A percentile compares a stretch with the other conserved stretches of the same genome.
These are phyloP conservation scores for Gibbula magus DNA, from an alignment of 2,888 invertebrate species.

Conservation along the genomic window DNA sequence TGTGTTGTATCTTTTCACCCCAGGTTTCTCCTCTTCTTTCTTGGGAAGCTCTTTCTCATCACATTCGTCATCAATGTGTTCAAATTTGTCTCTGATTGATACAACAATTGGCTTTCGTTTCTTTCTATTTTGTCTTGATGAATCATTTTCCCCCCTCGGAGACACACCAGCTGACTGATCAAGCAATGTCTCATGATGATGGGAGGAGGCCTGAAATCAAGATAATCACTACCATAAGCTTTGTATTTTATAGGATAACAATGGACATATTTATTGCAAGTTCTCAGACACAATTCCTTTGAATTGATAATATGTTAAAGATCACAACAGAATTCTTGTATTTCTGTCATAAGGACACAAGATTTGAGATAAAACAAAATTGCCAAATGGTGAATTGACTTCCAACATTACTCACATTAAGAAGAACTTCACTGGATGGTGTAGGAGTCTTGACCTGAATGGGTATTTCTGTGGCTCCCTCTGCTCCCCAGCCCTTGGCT, in stretches of 20 bases:
- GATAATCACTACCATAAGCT: neutral
- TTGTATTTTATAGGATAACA: neutral
- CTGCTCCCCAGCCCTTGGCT: neutral
- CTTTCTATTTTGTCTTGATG: neutral
- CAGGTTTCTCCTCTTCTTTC: neutral
- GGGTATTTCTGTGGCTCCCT: neutral
- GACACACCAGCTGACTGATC: neutral
- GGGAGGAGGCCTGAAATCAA: neutral
- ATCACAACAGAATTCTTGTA: too few relatives aligned
- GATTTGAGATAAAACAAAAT: too few relatives aligned
- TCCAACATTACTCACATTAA: neutral
- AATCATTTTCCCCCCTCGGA: neutral
- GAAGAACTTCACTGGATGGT: neutral
- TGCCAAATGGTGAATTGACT: neutral
- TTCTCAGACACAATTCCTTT: too few relatives aligned
- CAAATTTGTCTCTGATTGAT: neutral
- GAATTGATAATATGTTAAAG: too few relatives aligned
- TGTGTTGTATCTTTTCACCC: neutral
- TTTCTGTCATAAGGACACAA: too few relatives aligned
- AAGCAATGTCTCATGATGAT: neutral
- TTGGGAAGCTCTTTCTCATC: neutral
- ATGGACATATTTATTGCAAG: too few relatives aligned
- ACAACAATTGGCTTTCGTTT: neutral
- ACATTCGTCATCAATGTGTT: neutral
- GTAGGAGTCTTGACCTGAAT: neutral